These are phyloP conservation scores for Leptopterna dolabrata DNA, from an alignment of 2,888 invertebrate species.

Conservation along the genomic window DNA sequence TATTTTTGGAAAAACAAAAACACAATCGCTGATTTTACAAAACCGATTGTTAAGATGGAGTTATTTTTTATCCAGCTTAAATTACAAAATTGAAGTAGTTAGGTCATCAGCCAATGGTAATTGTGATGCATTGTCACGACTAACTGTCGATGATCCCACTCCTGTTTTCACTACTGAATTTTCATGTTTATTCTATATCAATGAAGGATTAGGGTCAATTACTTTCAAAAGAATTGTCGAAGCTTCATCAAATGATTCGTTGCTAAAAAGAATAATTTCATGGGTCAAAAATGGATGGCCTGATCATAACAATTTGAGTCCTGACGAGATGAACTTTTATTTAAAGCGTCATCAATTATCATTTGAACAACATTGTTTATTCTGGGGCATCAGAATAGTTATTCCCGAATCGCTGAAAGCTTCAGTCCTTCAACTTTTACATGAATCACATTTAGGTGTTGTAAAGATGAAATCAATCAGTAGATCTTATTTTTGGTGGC, in stretches of 20 bases:
- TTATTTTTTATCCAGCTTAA: constrained; percentile 21
- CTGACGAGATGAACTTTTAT: not conserved
- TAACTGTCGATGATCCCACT: not conserved
- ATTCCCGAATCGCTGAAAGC: too few relatives aligned
- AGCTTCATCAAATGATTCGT: not conserved
- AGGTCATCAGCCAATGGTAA: not conserved
- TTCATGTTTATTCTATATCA: not conserved
- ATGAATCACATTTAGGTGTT: too few relatives aligned
- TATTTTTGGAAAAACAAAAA: constrained; percentile 18
- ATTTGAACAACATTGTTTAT: not conserved
- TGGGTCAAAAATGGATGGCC: not conserved
- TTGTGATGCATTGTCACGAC: constrained; percentile 20
- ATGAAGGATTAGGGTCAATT: not conserved
- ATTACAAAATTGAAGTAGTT: constrained; percentile 13
- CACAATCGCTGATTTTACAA: not conserved
- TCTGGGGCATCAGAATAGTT: too few relatives aligned
- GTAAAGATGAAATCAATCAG: too few relatives aligned
- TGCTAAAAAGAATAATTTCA: not conserved
- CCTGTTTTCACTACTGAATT: too few relatives aligned
- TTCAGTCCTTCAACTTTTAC: too few relatives aligned
- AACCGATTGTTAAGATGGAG: not conserved
- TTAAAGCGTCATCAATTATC: not conserved
- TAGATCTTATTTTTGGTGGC: too few relatives aligned
- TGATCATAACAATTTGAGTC: not conserved
- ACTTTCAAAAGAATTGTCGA: not conserved